Evolutionary conservation across 2,888 invertebrate species (phyloP).

Genomic region (Hirudinaria manillensis): DNA sequence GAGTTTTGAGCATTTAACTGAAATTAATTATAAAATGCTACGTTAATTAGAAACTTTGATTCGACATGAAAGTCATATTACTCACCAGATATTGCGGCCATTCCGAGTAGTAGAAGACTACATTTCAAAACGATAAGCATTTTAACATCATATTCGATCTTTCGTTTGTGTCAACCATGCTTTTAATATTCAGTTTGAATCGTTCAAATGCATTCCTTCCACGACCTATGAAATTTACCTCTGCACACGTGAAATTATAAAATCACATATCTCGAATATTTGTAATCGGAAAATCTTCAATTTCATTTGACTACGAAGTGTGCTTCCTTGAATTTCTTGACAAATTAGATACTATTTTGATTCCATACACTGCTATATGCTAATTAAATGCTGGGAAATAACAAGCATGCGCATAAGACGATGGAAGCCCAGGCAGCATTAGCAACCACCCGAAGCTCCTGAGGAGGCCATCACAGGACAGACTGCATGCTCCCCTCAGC

Average conservation of each 20-base stretch:
- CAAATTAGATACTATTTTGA: slow-evolving; percentile 11
- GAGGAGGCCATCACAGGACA: slow-evolving; percentile 6
- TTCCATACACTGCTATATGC: not conserved
- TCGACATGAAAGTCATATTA: not conserved
- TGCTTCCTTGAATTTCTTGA: not conserved
- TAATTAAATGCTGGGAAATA: slow-evolving; percentile 18
- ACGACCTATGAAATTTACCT: not conserved
- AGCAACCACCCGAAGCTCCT: slow-evolving; percentile 16
- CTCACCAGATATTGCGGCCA: slow-evolving; percentile 2
- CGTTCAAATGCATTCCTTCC: not conserved
- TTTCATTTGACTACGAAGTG: not conserved
- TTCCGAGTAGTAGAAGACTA: slow-evolving; percentile 11
- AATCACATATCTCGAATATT: not conserved
- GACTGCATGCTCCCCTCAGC: slow-evolving; percentile 18
- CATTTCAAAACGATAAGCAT: slow-evolving; percentile 17
- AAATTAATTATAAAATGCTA: not conserved
- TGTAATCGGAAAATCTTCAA: no score
- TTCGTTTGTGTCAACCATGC: slow-evolving; percentile 14
- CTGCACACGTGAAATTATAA: not conserved
- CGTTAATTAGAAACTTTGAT: not conserved
- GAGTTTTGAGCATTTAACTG: slow-evolving; percentile 7
- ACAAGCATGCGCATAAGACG: slow-evolving; percentile 18
- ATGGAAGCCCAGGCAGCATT: slow-evolving; percentile 9
- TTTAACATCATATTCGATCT: slow-evolving; percentile 7
- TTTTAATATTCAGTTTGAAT: slow-evolving; percentile 3